These are phyloP conservation scores for Myotis brandtii DNA, from an alignment of 2,113 vertebrate genomes.

Conservation along the genomic window DNA sequence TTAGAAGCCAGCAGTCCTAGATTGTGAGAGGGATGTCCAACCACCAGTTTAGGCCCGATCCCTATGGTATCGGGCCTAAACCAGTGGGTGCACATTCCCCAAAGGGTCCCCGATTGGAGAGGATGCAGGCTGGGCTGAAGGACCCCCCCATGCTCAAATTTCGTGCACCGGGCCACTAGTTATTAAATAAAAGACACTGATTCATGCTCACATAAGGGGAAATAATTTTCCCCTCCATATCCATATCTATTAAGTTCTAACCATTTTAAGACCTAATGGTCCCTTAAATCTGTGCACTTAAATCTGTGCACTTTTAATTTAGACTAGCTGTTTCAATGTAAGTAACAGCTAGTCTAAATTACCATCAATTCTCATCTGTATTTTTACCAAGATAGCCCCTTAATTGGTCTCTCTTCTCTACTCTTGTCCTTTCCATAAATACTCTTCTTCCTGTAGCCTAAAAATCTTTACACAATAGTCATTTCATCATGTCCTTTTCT, in stretches of 20 bases:
- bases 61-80: too few species aligned
- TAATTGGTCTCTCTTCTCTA: neutral
- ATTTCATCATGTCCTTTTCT: neutral
- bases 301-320: too few species aligned
- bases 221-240: neutral
- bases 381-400: neutral
- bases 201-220: neutral
- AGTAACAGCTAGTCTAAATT: neutral
- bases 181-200: neutral
- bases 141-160: too few species aligned
- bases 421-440: neutral
- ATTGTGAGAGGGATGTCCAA: too few species aligned
- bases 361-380: neutral
- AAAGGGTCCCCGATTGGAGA: too few species aligned
- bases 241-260: neutral
- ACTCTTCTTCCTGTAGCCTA: neutral
- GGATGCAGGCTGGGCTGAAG: too few species aligned
- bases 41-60: too few species aligned
- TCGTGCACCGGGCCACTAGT: neutral
- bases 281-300: neutral
- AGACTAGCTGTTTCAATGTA: neutral
- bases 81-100: too few species aligned
- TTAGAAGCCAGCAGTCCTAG: too few species aligned
- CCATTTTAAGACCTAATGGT: neutral
- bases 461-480: constrained; percentile 14